Base-by-base conservation (phyloP, 2,888 invertebrate species). In the Cataglyphis cursor region DNA sequence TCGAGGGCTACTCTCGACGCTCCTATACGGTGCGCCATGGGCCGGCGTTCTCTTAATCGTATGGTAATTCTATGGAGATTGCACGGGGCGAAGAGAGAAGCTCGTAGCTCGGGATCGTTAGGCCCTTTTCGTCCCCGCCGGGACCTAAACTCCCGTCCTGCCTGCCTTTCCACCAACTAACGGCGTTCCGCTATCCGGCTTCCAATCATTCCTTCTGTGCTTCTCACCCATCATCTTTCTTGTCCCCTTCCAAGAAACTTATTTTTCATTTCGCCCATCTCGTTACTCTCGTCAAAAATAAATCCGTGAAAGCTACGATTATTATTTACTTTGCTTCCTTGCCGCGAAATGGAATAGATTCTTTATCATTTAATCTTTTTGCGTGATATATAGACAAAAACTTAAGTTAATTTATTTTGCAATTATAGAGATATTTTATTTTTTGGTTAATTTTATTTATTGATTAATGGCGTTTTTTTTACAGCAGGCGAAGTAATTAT, bases 1-100 rank as follows among this genome's bases (percentile, higher is more conserved):
- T 88, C 85, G 89, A 88, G 89, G 89, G 88, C 87, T 83, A 85
- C 82, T 87, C 86, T 78, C 74, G 68, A 62, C 81, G 81, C 82
- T 82, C 35, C 65, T 82, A 80, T 85, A 82, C 83, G 82, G 18
- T 82, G 82, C 86, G 72, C 74, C 85, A 61, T 82, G 85, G 88
- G 89, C 88, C 88, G 89, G 88, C 91, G 90, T 87, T 91, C 90
- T 92, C 90, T 93, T 94, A 94, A 94, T 94, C 93, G 93, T 94
- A 94, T 94, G 94, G 92, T 94, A 94, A 94, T 94, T 91, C 91
- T 94, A 94, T 94, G 94, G 93, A 94, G 93, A 94, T 94, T 94
- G 94, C 93, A 93, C 89, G 92, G 92, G 90, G 91, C 91, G 93
- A 91, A 91, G 92, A 91, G 92, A 92, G 93, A 90, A 90, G 91